A percentile compares a stretch with the other conserved stretches of the same genome.
Conservation (phyloP, 1,140 invertebrate genomes). For the Thaumatotibia leucotreta region DNA sequence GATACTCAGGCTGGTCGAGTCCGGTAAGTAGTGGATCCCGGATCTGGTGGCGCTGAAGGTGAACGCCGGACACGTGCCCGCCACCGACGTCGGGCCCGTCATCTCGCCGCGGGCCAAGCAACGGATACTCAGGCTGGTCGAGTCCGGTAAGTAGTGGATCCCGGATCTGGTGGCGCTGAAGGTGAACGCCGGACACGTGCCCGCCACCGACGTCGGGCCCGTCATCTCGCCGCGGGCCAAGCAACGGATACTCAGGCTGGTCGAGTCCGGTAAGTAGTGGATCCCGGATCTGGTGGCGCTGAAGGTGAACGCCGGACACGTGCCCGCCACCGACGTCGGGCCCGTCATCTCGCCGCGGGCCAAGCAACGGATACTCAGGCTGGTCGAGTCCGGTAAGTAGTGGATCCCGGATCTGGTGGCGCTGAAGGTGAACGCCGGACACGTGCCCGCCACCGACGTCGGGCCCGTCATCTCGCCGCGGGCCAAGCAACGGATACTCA, state of each 20-base stretch:
- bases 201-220: slow-evolving; percentile 97
- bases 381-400: too few relatives aligned
- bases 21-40: slow-evolving; percentile 84
- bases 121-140: slow-evolving; percentile 90
- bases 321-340: too few relatives aligned
- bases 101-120: slow-evolving; percentile 95
- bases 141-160: slow-evolving; percentile 85
- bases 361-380: too few relatives aligned
- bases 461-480: too few relatives aligned
- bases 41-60: slow-evolving; percentile 96
- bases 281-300: too few relatives aligned
- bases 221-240: slow-evolving; percentile 97
- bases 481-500: too few relatives aligned
- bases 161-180: slow-evolving; percentile 94
- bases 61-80: slow-evolving; percentile 93
- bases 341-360: too few relatives aligned
- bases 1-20: slow-evolving; percentile 91
- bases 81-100: slow-evolving; percentile 97
- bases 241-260: slow-evolving; percentile 88
- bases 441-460: too few relatives aligned
- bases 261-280: slow-evolving; percentile 86
- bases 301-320: too few relatives aligned
- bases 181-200: slow-evolving; percentile 94
- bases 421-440: too few relatives aligned
- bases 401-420: too few relatives aligned